A percentile compares a stretch with the other conserved stretches of the same genome.
phyloP scores from a whole-genome alignment of 2,113 vertebrate species.

The Tauraco erythrolophus region DNA sequence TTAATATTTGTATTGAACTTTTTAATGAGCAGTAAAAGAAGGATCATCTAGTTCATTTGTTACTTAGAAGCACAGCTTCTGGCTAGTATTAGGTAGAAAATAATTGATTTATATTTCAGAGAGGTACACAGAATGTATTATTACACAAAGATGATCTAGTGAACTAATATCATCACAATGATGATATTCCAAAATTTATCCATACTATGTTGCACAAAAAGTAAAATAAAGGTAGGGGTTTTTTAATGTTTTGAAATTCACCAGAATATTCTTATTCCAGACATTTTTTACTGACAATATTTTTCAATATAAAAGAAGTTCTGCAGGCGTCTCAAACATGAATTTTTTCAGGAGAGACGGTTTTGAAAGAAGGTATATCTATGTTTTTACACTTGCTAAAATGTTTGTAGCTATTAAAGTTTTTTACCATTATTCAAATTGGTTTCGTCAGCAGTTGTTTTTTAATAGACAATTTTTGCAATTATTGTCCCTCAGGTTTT shows the following conservation, averaged over 20 bases:
- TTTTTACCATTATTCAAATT: not conserved
- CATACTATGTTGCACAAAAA: constrained; percentile 2
- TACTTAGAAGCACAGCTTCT: constrained; percentile 67
- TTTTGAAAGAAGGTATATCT: not conserved
- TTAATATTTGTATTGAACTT: constrained; percentile 52
- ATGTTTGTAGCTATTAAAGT: not conserved
- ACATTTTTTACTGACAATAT: not conserved
- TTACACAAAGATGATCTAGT: constrained; percentile 18
- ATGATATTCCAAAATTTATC: not conserved
- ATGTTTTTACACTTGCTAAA: not conserved
- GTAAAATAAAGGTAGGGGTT: not conserved
- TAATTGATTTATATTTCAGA: constrained; percentile 69
- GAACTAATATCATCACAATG: constrained; percentile 22
- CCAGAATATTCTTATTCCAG: not conserved
- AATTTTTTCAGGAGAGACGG: not conserved
- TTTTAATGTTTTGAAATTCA: not conserved
- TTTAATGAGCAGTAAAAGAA: constrained; percentile 64
- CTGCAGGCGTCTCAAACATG: not conserved
- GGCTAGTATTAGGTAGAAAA: constrained; percentile 52
- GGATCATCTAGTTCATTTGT: constrained; percentile 54
- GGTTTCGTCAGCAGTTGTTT: not conserved
- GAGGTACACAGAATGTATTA: not conserved
- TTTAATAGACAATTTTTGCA: not conserved
- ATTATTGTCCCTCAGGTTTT: not conserved
- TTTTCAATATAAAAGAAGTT: not conserved